A percentile compares a stretch with the other conserved stretches of the same genome.
phyloP scores from a whole-genome alignment of 1,140 invertebrate genomes.

The Caenorhabditis brenneri region DNA sequence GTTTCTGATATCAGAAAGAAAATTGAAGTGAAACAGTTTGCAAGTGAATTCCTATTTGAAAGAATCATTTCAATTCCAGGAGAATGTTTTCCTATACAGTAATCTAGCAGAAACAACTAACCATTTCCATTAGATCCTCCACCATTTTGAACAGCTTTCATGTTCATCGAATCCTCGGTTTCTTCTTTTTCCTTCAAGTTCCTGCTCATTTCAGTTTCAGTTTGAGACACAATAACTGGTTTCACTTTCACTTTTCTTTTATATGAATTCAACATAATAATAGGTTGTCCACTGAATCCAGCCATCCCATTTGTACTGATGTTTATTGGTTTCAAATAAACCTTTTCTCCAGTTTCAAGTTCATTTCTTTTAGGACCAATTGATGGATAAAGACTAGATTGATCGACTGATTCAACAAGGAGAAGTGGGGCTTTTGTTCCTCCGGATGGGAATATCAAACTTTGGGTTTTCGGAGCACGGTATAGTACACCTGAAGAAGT shows the following conservation, averaged over 20 bases:
- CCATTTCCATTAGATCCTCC: not conserved
- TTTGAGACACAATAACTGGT: constrained; percentile 7
- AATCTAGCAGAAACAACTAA: not conserved
- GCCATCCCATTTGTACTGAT: not conserved
- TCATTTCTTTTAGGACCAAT: not conserved
- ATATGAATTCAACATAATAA: not conserved
- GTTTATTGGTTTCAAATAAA: constrained; percentile 9
- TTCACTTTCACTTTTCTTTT: constrained; percentile 27
- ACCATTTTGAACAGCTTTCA: not conserved
- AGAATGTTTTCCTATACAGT: no score
- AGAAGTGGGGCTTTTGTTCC: not conserved
- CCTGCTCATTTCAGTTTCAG: not conserved
- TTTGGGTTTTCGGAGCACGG: not conserved
- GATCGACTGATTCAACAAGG: not conserved
- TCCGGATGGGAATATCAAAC: not conserved
- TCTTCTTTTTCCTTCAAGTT: not conserved
- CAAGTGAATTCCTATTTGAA: no score
- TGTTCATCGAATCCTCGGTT: not conserved
- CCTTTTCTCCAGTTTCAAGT: constrained; percentile 11
- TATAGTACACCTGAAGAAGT: not conserved
- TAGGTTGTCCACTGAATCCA: not conserved
- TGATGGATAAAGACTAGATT: not conserved
- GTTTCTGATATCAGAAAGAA: no score
- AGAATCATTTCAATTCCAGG: no score
- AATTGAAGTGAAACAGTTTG: no score